A percentile compares a stretch with the other conserved stretches of the same genome.
Conservation (phyloP, 2,888 invertebrate species). For the Drosophila melanosoma region DNA sequence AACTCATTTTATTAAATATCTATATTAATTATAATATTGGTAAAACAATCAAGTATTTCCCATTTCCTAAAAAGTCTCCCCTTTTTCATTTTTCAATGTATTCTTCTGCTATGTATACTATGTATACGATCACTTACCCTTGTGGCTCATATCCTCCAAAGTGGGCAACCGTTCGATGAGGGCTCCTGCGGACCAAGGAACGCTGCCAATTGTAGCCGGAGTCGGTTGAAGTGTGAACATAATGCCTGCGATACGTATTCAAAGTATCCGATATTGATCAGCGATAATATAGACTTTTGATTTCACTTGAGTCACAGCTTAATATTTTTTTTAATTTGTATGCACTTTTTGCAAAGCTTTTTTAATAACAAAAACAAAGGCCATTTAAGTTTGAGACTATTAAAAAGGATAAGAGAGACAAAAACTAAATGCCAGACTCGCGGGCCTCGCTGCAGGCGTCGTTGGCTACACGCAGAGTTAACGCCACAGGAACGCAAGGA, state of each 20-base stretch:
- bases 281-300: background rate
- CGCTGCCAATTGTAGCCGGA: constrained; percentile 91
- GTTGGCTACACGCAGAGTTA: constrained; percentile 34
- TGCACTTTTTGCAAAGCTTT: background rate
- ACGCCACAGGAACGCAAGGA: constrained; percentile 30
- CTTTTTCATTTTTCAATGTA: background rate
- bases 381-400: background rate
- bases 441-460: constrained; percentile 45
- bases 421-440: constrained; percentile 8
- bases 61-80: too few relatives aligned
- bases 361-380: background rate
- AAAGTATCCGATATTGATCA: background rate
- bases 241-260: constrained; percentile 21
- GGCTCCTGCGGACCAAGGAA: constrained; percentile 91
- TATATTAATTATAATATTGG: background rate
- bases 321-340: background rate
- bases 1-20: background rate
- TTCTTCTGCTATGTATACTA: background rate
- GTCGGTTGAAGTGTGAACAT: constrained; percentile 91
- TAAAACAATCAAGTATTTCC: background rate
- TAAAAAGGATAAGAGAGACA: constrained; percentile 6
- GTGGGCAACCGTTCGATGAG: constrained; percentile 89
- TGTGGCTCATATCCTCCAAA: constrained; percentile 93
- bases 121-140: constrained; percentile 87
- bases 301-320: background rate